phyloP scores from a whole-genome alignment of 2,888 invertebrate genomes.

The Trissolcus japonicus region DNA sequence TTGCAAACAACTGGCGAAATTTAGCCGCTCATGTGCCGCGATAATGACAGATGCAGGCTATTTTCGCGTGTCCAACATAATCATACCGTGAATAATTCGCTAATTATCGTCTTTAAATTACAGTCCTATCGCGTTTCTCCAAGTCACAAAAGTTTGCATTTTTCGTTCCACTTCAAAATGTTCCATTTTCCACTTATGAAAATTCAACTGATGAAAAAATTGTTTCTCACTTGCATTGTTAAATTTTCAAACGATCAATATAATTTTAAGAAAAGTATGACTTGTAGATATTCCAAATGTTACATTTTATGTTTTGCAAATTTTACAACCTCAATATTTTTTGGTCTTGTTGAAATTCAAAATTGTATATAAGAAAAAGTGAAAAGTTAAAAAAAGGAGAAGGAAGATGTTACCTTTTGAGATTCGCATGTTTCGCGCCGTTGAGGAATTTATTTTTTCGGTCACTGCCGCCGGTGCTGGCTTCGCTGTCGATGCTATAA shows the following conservation, averaged over 20 bases:
- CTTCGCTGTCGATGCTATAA: constrained; percentile 83
- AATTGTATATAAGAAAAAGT: too few relatives aligned
- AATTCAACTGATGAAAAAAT: too few relatives aligned
- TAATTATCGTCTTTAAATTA: constrained; percentile 23
- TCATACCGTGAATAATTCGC: constrained; percentile 28
- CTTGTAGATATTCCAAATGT: too few relatives aligned
- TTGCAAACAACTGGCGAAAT: constrained; percentile 72
- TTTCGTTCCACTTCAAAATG: not conserved
- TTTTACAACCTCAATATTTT: too few relatives aligned
- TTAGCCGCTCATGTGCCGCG: constrained; percentile 40
- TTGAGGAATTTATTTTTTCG: constrained; percentile 84
- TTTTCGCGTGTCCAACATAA: constrained; percentile 37
- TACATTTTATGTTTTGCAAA: too few relatives aligned
- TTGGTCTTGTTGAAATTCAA: too few relatives aligned
- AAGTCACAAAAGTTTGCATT: not conserved
- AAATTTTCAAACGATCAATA: too few relatives aligned
- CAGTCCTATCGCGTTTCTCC: not conserved
- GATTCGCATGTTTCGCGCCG: constrained; percentile 83
- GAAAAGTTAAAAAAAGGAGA: too few relatives aligned
- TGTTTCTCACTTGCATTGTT: too few relatives aligned
- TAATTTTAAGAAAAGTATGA: too few relatives aligned
- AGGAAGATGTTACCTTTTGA: constrained; percentile 81
- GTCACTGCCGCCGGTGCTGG: constrained; percentile 80
- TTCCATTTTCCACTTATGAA: too few relatives aligned
- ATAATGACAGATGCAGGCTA: constrained; percentile 44